A percentile compares a stretch with the other conserved stretches of the same genome.
Evolutionary conservation across 2,113 vertebrate species (phyloP).

Genomic region (Phaethornis superciliosus): DNA sequence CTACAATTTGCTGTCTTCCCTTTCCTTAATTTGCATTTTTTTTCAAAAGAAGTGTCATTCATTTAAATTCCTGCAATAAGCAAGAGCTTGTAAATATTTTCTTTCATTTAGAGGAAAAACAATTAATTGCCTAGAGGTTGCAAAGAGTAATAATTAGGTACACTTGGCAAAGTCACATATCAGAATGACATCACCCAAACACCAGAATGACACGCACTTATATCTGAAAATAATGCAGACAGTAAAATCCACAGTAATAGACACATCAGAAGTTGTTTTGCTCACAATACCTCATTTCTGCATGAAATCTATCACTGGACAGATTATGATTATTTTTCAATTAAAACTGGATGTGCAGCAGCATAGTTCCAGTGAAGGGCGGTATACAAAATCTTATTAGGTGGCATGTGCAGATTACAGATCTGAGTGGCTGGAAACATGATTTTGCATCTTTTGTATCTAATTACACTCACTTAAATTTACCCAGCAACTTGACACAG

Average conservation of each 20-base stretch:
- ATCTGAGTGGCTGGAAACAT: not conserved
- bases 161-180: not conserved
- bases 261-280: not conserved
- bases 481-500: not conserved
- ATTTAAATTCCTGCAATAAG: conserved; percentile 14
- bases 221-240: not conserved
- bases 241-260: not conserved
- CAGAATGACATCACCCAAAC: not conserved
- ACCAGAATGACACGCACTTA: not conserved
- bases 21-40: not conserved
- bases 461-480: not conserved
- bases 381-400: not conserved
- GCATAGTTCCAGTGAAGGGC: not conserved
- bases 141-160: not conserved
- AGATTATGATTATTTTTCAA: conserved; percentile 37
- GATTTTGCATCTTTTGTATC: not conserved
- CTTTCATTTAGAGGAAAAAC: conserved; percentile 17
- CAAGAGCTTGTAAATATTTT: conserved; percentile 40
- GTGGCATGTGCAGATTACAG: not conserved
- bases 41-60: conserved; percentile 21
- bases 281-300: not conserved
- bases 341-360: not conserved
- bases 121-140: not conserved
- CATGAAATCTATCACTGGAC: conserved; percentile 13
- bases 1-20: not conserved